phyloP scores from a whole-genome alignment of 2,888 invertebrate species.

The Amphipyra tragopoginis region DNA sequence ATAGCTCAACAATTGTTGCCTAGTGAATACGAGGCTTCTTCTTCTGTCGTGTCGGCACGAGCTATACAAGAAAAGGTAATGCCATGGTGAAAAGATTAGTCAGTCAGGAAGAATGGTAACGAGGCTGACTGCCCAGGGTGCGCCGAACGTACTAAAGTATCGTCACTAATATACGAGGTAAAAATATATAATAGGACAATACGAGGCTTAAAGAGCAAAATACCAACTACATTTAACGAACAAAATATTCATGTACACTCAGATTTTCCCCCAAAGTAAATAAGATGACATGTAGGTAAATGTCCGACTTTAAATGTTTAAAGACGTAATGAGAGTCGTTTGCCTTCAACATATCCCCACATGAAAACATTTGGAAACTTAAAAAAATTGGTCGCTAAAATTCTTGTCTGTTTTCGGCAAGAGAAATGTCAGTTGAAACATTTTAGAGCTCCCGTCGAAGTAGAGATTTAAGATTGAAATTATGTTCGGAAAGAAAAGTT shows the following conservation, averaged over 20 bases:
- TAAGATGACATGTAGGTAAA: constrained; percentile 2
- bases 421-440: constrained; percentile 27
- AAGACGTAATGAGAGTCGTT: constrained; percentile 32
- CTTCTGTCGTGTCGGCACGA: no score
- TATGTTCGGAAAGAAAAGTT: constrained; percentile 55
- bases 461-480: constrained; percentile 48
- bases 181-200: no score
- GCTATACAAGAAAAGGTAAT: no score
- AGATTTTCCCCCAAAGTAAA: constrained; percentile 15
- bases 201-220: no score
- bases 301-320: constrained; percentile 34
- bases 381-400: constrained; percentile 35
- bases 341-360: constrained; percentile 19
- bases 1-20: no score
- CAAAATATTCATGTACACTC: constrained; percentile 32
- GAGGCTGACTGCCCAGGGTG: no score
- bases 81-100: no score
- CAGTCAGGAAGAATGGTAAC: no score
- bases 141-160: no score
- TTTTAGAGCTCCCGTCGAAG: constrained; percentile 36
- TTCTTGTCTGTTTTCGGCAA: constrained; percentile 24
- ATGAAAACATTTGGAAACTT: constrained; percentile 9
- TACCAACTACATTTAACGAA: constrained; percentile 14
- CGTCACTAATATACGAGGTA: no score
- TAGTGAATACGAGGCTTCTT: no score